A percentile compares a stretch with the other conserved stretches of the same genome.
phyloP scores from a whole-genome alignment of 2,888 invertebrate species.

The Pyrochroa serraticornis region DNA sequence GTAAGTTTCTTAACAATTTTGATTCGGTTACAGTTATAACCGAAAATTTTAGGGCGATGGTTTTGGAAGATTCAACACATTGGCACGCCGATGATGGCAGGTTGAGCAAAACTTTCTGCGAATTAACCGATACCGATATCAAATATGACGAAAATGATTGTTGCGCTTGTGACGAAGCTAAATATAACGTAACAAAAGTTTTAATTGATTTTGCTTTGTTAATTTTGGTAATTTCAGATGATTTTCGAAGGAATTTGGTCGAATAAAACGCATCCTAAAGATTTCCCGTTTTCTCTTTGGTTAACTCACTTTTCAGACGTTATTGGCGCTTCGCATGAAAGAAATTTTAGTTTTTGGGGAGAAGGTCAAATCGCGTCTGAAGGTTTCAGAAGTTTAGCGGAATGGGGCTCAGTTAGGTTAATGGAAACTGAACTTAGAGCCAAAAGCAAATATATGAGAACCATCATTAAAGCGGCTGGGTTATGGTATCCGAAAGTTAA shows the following conservation, averaged over 20 bases:
- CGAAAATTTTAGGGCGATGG: constrained; percentile 69
- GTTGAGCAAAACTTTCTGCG: constrained; percentile 80
- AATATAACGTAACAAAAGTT: constrained; percentile 73
- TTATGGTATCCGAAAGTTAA: constrained; percentile 90
- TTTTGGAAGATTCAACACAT: constrained; percentile 76
- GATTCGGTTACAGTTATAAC: background rate
- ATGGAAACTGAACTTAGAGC: constrained; percentile 89
- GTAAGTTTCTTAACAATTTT: constrained; percentile 55
- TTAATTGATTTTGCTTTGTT: background rate
- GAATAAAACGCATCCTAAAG: constrained; percentile 91
- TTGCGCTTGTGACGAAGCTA: constrained; percentile 95
- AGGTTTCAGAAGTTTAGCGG: constrained; percentile 83
- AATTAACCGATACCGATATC: constrained; percentile 70
- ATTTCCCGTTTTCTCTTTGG: constrained; percentile 90
- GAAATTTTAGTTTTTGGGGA: constrained; percentile 90
- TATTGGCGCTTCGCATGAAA: constrained; percentile 91
- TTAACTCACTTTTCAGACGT: constrained; percentile 96
- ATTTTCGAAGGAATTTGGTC: constrained; percentile 96
- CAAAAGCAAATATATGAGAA: constrained; percentile 76
- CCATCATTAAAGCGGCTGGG: constrained; percentile 88
- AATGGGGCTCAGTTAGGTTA: constrained; percentile 87
- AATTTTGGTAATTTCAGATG: constrained; percentile 60
- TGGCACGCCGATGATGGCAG: constrained; percentile 93
- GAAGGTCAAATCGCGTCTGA: constrained; percentile 85
- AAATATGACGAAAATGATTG: constrained; percentile 68